These are phyloP conservation scores for Pissodes strobi DNA, from an alignment of 1,140 invertebrate genomes.

Conservation along the genomic window DNA sequence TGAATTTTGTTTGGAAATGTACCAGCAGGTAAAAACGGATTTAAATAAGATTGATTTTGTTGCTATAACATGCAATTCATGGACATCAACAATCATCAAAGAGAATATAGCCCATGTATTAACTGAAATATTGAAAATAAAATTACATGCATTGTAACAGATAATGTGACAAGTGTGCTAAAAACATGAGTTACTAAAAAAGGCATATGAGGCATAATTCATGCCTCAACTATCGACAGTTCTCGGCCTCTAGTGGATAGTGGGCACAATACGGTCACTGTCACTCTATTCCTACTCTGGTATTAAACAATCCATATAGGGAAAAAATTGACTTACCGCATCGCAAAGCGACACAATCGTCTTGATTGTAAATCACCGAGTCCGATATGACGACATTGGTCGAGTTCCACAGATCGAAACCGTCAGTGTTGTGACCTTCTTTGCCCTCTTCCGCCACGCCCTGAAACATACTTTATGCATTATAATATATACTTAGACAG, in stretches of 20 bases:
- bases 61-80: conserved; percentile 19
- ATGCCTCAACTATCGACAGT: too few relatives aligned
- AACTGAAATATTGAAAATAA: conserved; percentile 1
- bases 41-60: conserved; percentile 15
- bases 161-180: too few relatives aligned
- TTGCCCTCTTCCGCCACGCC: conserved; percentile 10
- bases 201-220: too few relatives aligned
- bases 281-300: too few relatives aligned
- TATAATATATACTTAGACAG: too few relatives aligned
- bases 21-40: conserved; percentile 3
- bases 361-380: conserved; percentile 26
- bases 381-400: conserved; percentile 21
- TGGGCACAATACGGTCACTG: too few relatives aligned
- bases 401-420: conserved; percentile 27
- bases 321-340: conserved; percentile 29
- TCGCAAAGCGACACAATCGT: conserved; percentile 29
- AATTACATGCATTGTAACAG: too few relatives aligned
- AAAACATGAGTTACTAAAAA: too few relatives aligned
- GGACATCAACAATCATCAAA: conserved; percentile 17
- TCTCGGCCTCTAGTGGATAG: conserved; percentile 18
- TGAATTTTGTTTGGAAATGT: neutral
- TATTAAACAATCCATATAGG: too few relatives aligned
- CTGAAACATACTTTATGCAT: too few relatives aligned
- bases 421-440: conserved; percentile 32
- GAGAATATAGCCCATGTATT: conserved; percentile 16